Percentiles rank a stretch among this genome's conserved stretches.
Evolutionary conservation across 2,888 invertebrate genomes (phyloP).

Genomic region (Lochmaea crataegi): DNA sequence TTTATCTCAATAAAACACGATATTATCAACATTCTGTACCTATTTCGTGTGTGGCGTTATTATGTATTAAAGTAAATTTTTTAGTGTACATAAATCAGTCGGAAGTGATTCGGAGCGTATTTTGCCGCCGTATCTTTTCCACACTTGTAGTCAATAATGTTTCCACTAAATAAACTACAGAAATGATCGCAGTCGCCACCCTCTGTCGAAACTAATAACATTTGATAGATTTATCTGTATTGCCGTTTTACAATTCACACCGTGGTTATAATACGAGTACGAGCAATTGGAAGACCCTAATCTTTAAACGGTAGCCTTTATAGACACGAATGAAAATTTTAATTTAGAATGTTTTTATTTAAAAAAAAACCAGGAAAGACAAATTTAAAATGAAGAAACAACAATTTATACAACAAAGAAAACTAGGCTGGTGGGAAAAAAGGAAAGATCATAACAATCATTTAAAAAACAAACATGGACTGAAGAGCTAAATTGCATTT

Average conservation of each 20-base stretch:
- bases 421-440: too few relatives aligned
- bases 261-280: not conserved
- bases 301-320: not conserved
- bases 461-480: too few relatives aligned
- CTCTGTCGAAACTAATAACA: slow-evolving; percentile 32
- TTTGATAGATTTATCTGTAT: slow-evolving; percentile 18
- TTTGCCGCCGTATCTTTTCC: slow-evolving; percentile 36
- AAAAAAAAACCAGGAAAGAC: too few relatives aligned
- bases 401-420: too few relatives aligned
- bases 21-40: not conserved
- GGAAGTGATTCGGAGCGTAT: slow-evolving; percentile 14
- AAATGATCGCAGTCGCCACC: slow-evolving; percentile 36
- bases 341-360: too few relatives aligned
- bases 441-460: too few relatives aligned
- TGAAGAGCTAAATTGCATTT: too few relatives aligned
- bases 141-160: slow-evolving; percentile 47
- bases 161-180: slow-evolving; percentile 48
- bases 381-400: too few relatives aligned
- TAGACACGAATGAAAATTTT: too few relatives aligned
- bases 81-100: slow-evolving; percentile 24
- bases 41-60: not conserved
- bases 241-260: not conserved
- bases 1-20: not conserved
- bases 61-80: slow-evolving; percentile 25
- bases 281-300: not conserved